Evolutionary conservation across 2,113 vertebrate genomes (phyloP).

Genomic region (Theristicus caerulescens): DNA sequence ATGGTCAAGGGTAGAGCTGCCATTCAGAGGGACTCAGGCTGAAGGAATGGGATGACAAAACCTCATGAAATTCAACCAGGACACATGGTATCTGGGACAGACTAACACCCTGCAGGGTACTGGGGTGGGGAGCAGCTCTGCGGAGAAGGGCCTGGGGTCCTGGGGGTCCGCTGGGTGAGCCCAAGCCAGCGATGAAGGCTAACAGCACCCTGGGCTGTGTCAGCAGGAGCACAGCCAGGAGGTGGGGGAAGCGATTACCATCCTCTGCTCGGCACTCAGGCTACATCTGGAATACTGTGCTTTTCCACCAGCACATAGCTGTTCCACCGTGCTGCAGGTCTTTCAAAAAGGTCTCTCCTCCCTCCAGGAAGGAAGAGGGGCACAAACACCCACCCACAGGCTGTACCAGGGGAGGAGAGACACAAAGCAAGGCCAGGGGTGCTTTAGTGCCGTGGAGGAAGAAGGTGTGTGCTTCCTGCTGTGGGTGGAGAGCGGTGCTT

Average conservation of each 20-base stretch:
- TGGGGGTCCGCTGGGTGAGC: not conserved
- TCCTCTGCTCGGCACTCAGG: not conserved
- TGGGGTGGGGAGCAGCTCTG: not conserved
- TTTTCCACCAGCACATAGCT: not conserved
- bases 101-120: not conserved
- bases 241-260: not conserved
- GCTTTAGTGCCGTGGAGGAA: not conserved
- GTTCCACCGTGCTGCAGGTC: not conserved
- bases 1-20: not conserved
- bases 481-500: not conserved
- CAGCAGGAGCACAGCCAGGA: not conserved
- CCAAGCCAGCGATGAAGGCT: not conserved
- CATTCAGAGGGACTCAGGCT: not conserved
- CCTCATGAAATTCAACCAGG: not conserved
- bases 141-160: rapidly evolving
- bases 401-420: not conserved
- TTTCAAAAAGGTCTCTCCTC: not conserved
- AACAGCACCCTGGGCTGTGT: not conserved
- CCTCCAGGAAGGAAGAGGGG: not conserved
- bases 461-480: constrained; percentile 1
- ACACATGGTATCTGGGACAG: not conserved
- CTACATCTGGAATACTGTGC: not conserved
- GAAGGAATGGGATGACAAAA: not conserved
- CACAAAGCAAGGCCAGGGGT: not conserved
- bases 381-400: not conserved